A percentile compares a stretch with the other conserved stretches of the same genome.
Evolutionary conservation across 2,888 invertebrate species (phyloP).

Genomic region (Copidosoma aretas): DNA sequence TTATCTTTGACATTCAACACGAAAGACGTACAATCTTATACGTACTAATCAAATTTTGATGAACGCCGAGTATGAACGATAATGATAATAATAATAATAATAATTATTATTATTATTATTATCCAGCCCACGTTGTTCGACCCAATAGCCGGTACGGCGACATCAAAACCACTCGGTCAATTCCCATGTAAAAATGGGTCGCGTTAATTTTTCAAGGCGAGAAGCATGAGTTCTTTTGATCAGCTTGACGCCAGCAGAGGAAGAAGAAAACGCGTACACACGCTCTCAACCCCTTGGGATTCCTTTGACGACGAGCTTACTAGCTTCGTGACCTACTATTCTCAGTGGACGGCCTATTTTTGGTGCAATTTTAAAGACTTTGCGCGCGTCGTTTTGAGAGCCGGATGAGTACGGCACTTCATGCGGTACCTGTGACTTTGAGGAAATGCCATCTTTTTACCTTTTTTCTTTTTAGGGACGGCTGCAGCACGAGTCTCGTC

Average conservation of each 20-base stretch:
- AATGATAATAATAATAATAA: too few relatives aligned
- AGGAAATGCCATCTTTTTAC: slow-evolving; percentile 18
- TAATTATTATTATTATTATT: too few relatives aligned
- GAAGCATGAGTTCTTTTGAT: slow-evolving; percentile 6
- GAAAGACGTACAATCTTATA: too few relatives aligned
- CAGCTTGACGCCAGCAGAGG: background rate
- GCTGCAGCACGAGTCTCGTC: slow-evolving; percentile 11
- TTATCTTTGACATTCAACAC: too few relatives aligned
- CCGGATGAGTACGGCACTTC: slow-evolving; percentile 11
- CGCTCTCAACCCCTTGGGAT: background rate
- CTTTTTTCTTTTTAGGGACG: background rate
- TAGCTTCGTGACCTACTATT: slow-evolving; percentile 56
- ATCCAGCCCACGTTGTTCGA: too few relatives aligned
- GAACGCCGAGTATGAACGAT: too few relatives aligned
- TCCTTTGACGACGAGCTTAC: slow-evolving; percentile 34
- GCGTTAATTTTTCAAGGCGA: slow-evolving; percentile 6
- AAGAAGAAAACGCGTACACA: slow-evolving; percentile 15
- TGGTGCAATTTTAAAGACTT: slow-evolving; percentile 49
- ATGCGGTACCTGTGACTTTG: slow-evolving; percentile 11
- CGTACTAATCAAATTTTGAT: too few relatives aligned
- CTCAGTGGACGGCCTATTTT: slow-evolving; percentile 52
- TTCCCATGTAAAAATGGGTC: slow-evolving; percentile 21
- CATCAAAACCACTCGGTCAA: slow-evolving; percentile 4
- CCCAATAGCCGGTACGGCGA: too few relatives aligned
- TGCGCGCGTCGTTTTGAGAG: slow-evolving; percentile 17